Evolutionary conservation across 2,113 vertebrate genomes (phyloP).

Genomic region (Crocuta crocuta): DNA sequence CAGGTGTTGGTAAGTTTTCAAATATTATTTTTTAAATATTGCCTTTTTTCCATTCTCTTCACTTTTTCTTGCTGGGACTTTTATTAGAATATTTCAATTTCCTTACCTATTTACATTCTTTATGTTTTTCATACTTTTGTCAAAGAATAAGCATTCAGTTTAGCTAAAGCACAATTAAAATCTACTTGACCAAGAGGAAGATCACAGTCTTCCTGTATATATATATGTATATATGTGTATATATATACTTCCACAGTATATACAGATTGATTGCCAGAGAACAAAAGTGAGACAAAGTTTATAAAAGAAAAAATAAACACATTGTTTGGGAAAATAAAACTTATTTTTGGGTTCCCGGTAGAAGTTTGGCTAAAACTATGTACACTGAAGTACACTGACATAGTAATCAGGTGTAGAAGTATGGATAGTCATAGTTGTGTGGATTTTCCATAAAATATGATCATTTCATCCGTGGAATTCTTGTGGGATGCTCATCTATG

Average conservation of each 20-base stretch:
- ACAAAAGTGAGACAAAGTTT: not conserved
- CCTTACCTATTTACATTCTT: not conserved
- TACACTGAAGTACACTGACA: not conserved
- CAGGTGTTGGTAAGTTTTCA: not conserved
- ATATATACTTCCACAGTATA: not conserved
- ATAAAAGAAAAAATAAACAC: slow-evolving; percentile 19
- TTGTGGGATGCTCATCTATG: not conserved
- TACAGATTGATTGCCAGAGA: not conserved
- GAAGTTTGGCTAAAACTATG: slow-evolving; percentile 26
- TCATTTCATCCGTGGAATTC: not conserved
- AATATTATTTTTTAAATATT: not conserved
- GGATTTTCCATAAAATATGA: not conserved
- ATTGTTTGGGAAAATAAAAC: not conserved
- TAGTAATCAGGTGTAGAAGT: not conserved
- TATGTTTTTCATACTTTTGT: not conserved
- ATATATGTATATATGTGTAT: no score
- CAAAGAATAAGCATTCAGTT: slow-evolving; percentile 2
- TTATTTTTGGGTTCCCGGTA: not conserved
- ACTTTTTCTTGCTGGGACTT: slow-evolving; percentile 26
- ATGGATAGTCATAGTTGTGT: not conserved
- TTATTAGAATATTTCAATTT: not conserved
- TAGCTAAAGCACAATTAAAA: not conserved
- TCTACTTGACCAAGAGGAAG: slow-evolving; percentile 1
- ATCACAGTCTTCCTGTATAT: not conserved
- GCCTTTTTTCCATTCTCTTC: not conserved